These are phyloP conservation scores for Dicerorhinus sumatrensis DNA, from an alignment of 2,113 vertebrate genomes.

Conservation along the genomic window DNA sequence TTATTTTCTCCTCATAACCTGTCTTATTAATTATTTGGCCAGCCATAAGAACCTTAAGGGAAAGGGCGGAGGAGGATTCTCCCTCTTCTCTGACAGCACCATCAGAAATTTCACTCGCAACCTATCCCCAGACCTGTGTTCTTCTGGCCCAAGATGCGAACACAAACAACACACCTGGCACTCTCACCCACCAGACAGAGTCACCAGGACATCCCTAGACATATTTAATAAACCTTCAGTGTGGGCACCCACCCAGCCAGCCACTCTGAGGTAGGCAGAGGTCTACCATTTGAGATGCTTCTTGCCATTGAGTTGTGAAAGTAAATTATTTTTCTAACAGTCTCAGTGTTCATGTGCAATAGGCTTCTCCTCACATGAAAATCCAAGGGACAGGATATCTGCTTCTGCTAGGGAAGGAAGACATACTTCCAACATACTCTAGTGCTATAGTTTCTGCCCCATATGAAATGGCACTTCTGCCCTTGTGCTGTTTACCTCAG, in stretches of 20 bases:
- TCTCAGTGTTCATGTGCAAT: not conserved
- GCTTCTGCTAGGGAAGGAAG: not conserved
- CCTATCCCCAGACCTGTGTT: not conserved
- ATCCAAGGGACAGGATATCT: not conserved
- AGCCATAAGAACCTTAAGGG: too few relatives aligned
- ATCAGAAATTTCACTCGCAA: not conserved
- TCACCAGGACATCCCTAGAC: not conserved
- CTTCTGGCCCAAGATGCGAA: not conserved
- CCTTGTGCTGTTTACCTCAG: too few relatives aligned
- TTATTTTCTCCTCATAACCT: too few relatives aligned
- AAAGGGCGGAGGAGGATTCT: too few relatives aligned
- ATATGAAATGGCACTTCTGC: not conserved
- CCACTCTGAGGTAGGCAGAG: too few relatives aligned
- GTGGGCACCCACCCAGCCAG: not conserved
- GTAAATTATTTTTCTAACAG: not conserved
- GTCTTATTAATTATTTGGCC: too few relatives aligned
- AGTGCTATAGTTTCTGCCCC: not conserved
- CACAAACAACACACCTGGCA: not conserved
- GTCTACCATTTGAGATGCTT: not conserved
- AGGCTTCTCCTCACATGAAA: not conserved
- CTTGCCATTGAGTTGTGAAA: not conserved
- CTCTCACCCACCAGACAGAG: not conserved
- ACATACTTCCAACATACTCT: not conserved
- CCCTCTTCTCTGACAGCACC: not conserved
- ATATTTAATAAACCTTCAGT: not conserved